Evolutionary conservation across 2,888 invertebrate genomes (phyloP), one percentile per base, ranked within the genome.

Genomic region (Mythimna albipuncta): DNA sequence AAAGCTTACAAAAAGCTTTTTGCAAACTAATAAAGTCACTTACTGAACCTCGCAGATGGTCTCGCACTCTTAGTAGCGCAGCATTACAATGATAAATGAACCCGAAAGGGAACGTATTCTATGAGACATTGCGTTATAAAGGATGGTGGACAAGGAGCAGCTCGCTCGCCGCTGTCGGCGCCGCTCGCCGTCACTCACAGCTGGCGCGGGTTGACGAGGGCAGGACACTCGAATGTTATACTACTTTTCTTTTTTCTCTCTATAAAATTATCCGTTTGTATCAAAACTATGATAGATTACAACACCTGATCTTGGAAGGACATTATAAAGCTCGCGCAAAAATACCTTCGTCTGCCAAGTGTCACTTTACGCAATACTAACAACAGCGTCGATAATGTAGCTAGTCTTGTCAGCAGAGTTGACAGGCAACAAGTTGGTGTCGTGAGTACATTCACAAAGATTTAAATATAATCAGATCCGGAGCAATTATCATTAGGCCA

Each of bases 171-270:
- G 54, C 32, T 50, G 38, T 19, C 65, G 19, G 64, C 21, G 65
- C 16, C 47, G 5, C 16, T 6, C 32, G 70, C 69, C 72, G 75
- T 75, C 82, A 71, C 62, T 69, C 41, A 61, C 73, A 75, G 50
- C 62, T 62, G 76, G 69, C 63, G 69, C 10, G 41, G 57, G 19
- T 41, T 26, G 41, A 50, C 38, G 32, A 19, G 55, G 57, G 59
- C 62, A n/a, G 11, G 61, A 35, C 26, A 52, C 44, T 9, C 44
- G 16, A 6, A 52, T 16, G 16, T 6, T 47, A 6, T 16, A 19
- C 16, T 19, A 47, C 1, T 32, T 35, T 52, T 44, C 41, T 38
- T 68, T 61, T 32, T 50, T 32, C 19, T 11, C 16, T 9, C 21
- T 19, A 21, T 50, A 50, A 9, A 52, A n/a, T 19, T n/a, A 21